These are phyloP conservation scores for Dioctria linearis DNA, from an alignment of 2,888 invertebrate genomes.

Conservation along the genomic window DNA sequence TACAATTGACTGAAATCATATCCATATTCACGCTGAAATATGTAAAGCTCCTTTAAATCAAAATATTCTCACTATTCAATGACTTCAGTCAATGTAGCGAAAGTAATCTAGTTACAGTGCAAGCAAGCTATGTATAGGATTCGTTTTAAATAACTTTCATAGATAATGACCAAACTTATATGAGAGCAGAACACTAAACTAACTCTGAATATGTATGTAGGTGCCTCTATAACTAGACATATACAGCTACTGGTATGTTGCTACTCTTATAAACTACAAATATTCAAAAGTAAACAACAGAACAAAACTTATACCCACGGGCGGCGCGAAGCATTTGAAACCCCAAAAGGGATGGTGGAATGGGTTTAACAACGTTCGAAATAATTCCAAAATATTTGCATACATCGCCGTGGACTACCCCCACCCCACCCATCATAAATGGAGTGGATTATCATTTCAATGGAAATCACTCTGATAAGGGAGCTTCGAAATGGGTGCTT, in stretches of 20 bases:
- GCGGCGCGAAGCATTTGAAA: too few species aligned
- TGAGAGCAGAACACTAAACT: not conserved
- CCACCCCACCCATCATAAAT: constrained; percentile 14
- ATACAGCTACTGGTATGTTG: too few species aligned
- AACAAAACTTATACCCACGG: not conserved
- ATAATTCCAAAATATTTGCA: constrained; percentile 47
- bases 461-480: constrained; percentile 57
- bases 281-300: not conserved
- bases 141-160: constrained; percentile 37
- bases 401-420: not conserved
- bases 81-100: constrained; percentile 40
- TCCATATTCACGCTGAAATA: too few species aligned
- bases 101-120: constrained; percentile 43
- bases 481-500: not conserved
- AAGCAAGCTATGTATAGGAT: not conserved
- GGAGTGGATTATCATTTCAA: constrained; percentile 58
- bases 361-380: not conserved
- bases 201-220: too few species aligned
- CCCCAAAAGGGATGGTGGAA: constrained; percentile 18
- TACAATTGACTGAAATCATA: too few species aligned
- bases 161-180: constrained; percentile 49
- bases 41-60: constrained; percentile 22
- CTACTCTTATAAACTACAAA: too few species aligned
- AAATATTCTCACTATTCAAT: constrained; percentile 26
- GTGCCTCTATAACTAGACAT: too few species aligned